phyloP scores from a whole-genome alignment of 2,113 vertebrate genomes.

The Cyphomyrus plagiostoma region DNA sequence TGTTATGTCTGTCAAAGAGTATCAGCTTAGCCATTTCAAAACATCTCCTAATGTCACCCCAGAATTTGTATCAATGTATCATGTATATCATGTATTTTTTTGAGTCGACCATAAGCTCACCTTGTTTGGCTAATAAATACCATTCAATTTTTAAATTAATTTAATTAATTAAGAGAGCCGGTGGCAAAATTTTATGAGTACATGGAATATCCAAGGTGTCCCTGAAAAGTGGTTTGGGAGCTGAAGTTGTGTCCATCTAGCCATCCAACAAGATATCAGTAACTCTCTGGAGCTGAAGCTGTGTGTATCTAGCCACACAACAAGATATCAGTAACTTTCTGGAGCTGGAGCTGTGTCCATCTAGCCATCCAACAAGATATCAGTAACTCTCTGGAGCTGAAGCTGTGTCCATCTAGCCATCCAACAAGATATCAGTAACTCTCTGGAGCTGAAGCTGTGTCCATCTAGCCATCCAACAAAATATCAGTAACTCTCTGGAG shows the following conservation, averaged over 20 bases:
- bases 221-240: neutral
- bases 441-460: neutral
- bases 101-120: neutral
- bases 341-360: no score
- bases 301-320: no score
- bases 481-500: no score
- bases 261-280: neutral
- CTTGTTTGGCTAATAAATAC: neutral
- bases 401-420: no score
- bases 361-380: no score
- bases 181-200: neutral
- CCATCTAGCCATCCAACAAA: no score
- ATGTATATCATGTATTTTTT: neutral
- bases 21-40: neutral
- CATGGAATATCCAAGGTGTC: neutral
- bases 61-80: neutral
- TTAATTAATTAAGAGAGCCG: neutral
- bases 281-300: neutral
- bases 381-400: no score
- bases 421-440: no score
- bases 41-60: neutral
- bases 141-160: neutral
- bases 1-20: neutral
- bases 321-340: no score
- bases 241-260: neutral